Conservation (phyloP, 2,888 invertebrate genomes). For the Dioctria rufipes region DNA sequence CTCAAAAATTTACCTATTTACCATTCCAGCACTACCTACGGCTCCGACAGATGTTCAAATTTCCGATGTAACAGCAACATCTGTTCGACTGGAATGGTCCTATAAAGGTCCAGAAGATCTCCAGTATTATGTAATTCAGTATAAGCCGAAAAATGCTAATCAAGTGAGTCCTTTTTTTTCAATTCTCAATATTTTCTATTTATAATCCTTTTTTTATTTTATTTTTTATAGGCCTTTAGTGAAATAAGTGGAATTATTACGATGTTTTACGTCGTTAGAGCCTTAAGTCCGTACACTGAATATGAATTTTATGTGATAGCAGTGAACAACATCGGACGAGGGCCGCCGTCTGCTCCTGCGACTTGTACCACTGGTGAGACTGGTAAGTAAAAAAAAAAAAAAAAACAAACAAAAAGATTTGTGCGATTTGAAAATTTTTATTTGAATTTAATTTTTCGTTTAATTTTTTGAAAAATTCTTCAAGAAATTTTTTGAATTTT, state of each 20-base stretch:
- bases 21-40: conserved; percentile 85
- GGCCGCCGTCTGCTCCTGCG: conserved; percentile 89
- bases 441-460: no score
- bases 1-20: no score
- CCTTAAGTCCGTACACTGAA: conserved; percentile 93
- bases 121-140: conserved; percentile 97
- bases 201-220: background rate
- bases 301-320: conserved; percentile 98
- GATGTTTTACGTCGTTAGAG: conserved; percentile 92
- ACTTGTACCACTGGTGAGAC: conserved; percentile 97
- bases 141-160: conserved; percentile 95
- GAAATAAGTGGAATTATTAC: conserved; percentile 95
- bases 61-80: conserved; percentile 94
- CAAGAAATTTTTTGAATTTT: background rate
- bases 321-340: conserved; percentile 94
- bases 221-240: conserved; percentile 80
- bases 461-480: background rate
- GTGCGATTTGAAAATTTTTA: background rate
- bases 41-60: conserved; percentile 91
- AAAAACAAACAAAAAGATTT: background rate
- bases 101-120: conserved; percentile 91
- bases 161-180: conserved; percentile 71
- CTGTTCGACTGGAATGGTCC: conserved; percentile 94
- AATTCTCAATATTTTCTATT: background rate
- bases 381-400: conserved; percentile 76